These are phyloP conservation scores for Orius insidiosus DNA, from an alignment of 1,140 invertebrate genomes.

Conservation along the genomic window DNA sequence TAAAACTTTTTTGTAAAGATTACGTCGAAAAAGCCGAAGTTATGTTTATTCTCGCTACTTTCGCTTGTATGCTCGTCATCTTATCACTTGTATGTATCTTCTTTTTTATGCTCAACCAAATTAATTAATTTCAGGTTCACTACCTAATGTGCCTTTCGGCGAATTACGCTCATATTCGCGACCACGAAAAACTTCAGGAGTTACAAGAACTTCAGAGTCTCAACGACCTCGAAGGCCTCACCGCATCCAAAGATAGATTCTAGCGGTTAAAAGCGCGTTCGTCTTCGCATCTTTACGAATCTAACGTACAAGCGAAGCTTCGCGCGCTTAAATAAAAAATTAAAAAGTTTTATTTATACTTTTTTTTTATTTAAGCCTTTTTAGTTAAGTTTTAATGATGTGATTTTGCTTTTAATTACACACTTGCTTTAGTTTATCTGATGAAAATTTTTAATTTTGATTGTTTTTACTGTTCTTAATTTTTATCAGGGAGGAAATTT, in stretches of 20 bases:
- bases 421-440: too few relatives aligned
- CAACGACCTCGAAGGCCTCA: constrained; percentile 48
- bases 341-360: too few relatives aligned
- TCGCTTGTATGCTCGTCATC: constrained; percentile 65
- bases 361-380: too few relatives aligned
- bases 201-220: constrained; percentile 76
- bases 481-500: too few relatives aligned
- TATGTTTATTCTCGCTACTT: constrained; percentile 74
- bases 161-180: constrained; percentile 88
- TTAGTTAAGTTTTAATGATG: too few relatives aligned
- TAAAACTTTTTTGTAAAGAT: constrained; percentile 81
- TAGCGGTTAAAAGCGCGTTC: constrained; percentile 26
- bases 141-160: constrained; percentile 89
- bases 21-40: constrained; percentile 78
- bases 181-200: constrained; percentile 83
- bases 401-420: too few relatives aligned
- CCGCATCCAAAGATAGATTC: constrained; percentile 51
- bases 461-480: too few relatives aligned
- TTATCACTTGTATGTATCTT: constrained; percentile 67
- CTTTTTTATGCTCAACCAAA: too few relatives aligned
- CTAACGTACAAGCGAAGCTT: too few relatives aligned
- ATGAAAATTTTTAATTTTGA: too few relatives aligned
- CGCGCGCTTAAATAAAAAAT: too few relatives aligned
- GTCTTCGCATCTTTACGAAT: too few relatives aligned
- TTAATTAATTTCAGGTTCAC: constrained; percentile 48